Percentiles rank a stretch among this genome's conserved stretches.
Evolutionary conservation across 92 coral and sea anemone species (phyloP).

Genomic region (Phenganax stokvisi): DNA sequence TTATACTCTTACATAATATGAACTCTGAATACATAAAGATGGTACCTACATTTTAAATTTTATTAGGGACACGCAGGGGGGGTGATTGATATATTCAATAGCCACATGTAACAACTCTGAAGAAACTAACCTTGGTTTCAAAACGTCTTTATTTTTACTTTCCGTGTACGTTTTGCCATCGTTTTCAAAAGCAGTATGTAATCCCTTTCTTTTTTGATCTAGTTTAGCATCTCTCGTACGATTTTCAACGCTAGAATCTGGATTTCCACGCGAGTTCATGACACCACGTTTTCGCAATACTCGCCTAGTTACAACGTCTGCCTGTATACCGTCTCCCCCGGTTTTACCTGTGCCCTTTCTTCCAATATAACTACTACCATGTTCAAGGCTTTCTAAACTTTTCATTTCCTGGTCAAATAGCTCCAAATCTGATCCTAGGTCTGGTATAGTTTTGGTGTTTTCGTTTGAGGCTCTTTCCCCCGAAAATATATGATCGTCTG

Average conservation of each 20-base stretch:
- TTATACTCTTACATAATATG: background rate
- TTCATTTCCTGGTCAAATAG: conserved; percentile 19
- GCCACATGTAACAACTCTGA: conserved; percentile 26
- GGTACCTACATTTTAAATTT: background rate
- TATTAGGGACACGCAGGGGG: background rate
- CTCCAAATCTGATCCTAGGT: conserved; percentile 15
- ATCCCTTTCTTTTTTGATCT: conserved; percentile 34
- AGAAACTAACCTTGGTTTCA: background rate
- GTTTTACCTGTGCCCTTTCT: conserved; percentile 9
- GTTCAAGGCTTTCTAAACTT: background rate
- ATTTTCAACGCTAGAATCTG: conserved; percentile 12
- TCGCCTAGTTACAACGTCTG: background rate
- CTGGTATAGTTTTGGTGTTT: background rate
- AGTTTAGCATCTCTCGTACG: conserved; percentile 23
- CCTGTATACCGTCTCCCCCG: background rate
- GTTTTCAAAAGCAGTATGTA: background rate
- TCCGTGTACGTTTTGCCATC: conserved; percentile 2
- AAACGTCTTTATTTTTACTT: conserved; percentile 24
- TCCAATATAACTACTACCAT: background rate
- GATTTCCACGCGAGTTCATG: background rate
- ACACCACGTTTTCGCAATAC: conserved; percentile 8
- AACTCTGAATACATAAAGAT: too few relatives aligned
- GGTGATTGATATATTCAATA: background rate
- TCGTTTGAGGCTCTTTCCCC: conserved; percentile 6
- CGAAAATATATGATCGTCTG: conserved; percentile 21